Conservation (phyloP, 2,797 vertebrate species). For the Poeciliopsis paucimaculata region DNA sequence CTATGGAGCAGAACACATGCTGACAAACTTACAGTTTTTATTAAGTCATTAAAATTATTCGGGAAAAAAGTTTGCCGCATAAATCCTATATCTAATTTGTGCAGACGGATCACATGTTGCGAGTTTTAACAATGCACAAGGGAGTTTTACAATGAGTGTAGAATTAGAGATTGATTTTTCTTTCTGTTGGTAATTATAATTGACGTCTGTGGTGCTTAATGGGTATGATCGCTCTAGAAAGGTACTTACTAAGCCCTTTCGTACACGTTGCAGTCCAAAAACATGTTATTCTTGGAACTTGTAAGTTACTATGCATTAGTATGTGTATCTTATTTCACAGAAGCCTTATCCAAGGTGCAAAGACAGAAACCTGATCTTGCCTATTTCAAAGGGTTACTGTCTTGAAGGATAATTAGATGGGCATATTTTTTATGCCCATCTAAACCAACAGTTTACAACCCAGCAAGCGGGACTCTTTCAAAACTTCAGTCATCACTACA, state of each 20-base stretch:
- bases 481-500: slow-evolving; percentile 12
- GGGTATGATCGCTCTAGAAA: not conserved
- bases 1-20: not conserved
- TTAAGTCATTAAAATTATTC: not conserved
- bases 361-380: not conserved
- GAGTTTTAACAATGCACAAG: not conserved
- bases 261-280: not conserved
- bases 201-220: not conserved
- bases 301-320: not conserved
- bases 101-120: not conserved
- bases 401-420: not conserved
- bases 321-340: not conserved
- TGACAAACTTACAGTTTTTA: not conserved
- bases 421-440: not conserved
- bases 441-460: not conserved
- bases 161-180: slow-evolving; percentile 1
- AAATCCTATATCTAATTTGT: not conserved
- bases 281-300: not conserved
- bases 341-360: no score
- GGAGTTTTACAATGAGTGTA: not conserved
- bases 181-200: not conserved
- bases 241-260: slow-evolving; percentile 3
- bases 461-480: not conserved
- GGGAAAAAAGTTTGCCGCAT: not conserved
- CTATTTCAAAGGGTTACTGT: not conserved